Evolutionary conservation across 2,113 vertebrate species (phyloP), one percentile per base, ranked within the genome.

Genomic region (Limanda limanda): DNA sequence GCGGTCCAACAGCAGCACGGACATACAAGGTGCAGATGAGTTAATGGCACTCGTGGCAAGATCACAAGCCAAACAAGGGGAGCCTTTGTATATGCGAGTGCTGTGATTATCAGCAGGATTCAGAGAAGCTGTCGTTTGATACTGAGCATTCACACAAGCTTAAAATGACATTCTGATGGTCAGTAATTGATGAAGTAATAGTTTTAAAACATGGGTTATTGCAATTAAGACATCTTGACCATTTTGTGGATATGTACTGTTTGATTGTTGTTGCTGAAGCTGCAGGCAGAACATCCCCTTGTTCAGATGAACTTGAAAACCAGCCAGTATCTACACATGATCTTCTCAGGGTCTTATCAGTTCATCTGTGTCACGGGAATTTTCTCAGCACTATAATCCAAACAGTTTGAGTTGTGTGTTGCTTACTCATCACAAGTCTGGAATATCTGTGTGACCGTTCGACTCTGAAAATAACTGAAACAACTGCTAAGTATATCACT

Each of bases 1-100:
- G 56, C 93, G 93, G n/a, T 96, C 95, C 71, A 95, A 92, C 79
- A 97, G 95, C 91, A 95, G 87, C 89, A 92, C 91, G 18, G 97
- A 98, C 82, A 86, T 95, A 58, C 95, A 94, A 94, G 96, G 97
- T 98, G 59, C 31, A 60, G 31, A 24, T 23, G 24, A n/a, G 0
- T 31, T 62, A 64, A n/a, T 21, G 12, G 23, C 9, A 1, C 40
- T 60, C 23, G 10, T 40, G 45, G 1, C 8, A 57, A 20, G 24
- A 35, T 54, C 14, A 56, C 25, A 61, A 25, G 54, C 24, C n/a
- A 58, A 35, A 67, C 27, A 72, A 35, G 18, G 35, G n/a, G 5
- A 25, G 37, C 52, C 42, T 64, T 58, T 70, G 27, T 63, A 10
- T 74, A 64, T 14, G 18, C 25, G 48, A 37, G 8, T n/a, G 11